Conservation (phyloP, 2,888 invertebrate species). For the Drosophila atripex region DNA sequence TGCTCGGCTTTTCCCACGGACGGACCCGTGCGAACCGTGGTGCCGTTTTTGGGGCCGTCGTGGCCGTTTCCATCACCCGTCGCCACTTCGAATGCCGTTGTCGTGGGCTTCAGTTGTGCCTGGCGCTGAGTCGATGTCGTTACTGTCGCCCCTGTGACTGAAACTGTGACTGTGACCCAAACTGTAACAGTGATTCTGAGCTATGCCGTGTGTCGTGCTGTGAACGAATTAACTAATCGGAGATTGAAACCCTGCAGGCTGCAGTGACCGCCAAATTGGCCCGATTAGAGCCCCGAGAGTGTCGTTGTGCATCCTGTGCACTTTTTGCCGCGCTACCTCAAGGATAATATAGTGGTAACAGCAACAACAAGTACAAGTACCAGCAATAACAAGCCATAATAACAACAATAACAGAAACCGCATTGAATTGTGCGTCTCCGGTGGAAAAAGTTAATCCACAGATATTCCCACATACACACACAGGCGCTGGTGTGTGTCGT, state of each 20-base stretch:
- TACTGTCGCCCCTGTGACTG: conserved; percentile 3
- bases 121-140: conserved; percentile 23
- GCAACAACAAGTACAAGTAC: conserved; percentile 2
- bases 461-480: conserved; percentile 21
- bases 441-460: conserved; percentile 34
- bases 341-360: conserved; percentile 9
- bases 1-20: conserved; percentile 31
- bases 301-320: conserved; percentile 40
- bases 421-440: conserved; percentile 34
- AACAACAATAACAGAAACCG: conserved; percentile 40
- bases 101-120: conserved; percentile 78
- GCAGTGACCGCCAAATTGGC: conserved; percentile 6
- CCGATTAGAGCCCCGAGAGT: conserved; percentile 39
- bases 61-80: conserved; percentile 62
- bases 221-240: conserved; percentile 58
- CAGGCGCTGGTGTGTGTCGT: conserved; percentile 15
- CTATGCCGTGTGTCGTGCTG: conserved; percentile 4
- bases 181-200: conserved; percentile 11
- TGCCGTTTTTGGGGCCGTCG: conserved; percentile 43
- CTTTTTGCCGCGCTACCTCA: conserved; percentile 56
- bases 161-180: conserved; percentile 21
- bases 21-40: conserved; percentile 14
- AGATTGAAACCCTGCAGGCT: conserved; percentile 49
- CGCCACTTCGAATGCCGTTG: conserved; percentile 81
- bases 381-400: conserved; percentile 39